These are phyloP conservation scores for Scarus forsteni DNA, from an alignment of 2,797 vertebrate species.

Conservation along the genomic window DNA sequence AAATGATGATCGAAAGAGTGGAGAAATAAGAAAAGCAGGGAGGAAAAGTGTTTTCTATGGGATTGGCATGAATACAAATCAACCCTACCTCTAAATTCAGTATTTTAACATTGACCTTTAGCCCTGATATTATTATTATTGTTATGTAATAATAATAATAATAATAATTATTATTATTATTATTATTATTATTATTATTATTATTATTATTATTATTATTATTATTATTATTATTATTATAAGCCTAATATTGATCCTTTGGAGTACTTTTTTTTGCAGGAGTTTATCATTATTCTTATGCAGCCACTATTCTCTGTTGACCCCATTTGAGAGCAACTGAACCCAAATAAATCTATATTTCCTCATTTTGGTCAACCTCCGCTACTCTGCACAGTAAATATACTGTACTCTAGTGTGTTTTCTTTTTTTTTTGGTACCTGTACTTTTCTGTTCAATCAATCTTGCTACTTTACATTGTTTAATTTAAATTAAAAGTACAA, in stretches of 20 bases:
- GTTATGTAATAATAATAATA: too few species aligned
- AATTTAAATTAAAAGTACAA: too few species aligned
- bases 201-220: too few species aligned
- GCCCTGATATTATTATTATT: too few species aligned
- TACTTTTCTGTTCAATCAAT: too few species aligned
- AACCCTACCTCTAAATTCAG: neutral
- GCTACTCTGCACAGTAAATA: too few species aligned
- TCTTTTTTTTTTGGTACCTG: too few species aligned
- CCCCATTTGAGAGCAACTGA: neutral
- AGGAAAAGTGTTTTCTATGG: neutral
- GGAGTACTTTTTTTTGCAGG: neutral
- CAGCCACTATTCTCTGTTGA: neutral
- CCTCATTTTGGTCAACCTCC: slow-evolving; percentile 1
- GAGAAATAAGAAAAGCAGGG: neutral
- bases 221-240: too few species aligned
- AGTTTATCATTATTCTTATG: neutral
- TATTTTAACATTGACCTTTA: neutral
- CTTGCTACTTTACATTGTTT: too few species aligned
- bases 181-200: too few species aligned
- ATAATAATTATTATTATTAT: too few species aligned
- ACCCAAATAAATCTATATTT: neutral
- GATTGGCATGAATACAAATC: neutral
- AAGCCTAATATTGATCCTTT: neutral
- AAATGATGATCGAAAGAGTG: neutral
- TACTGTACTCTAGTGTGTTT: too few species aligned